Evolutionary conservation across 2,888 invertebrate genomes (phyloP).

Genomic region (Heliconius charithonia): DNA sequence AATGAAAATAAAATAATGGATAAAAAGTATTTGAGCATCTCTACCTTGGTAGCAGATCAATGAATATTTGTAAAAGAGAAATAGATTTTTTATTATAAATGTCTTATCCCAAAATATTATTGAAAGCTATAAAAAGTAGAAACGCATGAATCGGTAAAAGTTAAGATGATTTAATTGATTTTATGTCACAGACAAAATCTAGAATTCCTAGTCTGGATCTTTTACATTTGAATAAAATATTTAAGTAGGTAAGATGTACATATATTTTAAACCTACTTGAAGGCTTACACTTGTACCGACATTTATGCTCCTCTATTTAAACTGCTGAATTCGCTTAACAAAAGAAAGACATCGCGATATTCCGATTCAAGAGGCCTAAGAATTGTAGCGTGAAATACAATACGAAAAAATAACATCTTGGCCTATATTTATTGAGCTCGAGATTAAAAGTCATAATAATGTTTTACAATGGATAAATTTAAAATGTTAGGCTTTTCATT

Average conservation of each 20-base stretch:
- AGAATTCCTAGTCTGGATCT: neutral
- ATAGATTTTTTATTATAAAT: too few species aligned
- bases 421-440: slow-evolving; percentile 48
- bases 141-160: too few species aligned
- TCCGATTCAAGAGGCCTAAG: slow-evolving; percentile 44
- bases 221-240: neutral
- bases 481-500: neutral
- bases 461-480: slow-evolving; percentile 29
- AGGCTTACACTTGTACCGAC: slow-evolving; percentile 28
- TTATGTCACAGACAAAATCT: neutral
- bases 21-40: too few species aligned
- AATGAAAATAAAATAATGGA: too few species aligned
- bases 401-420: slow-evolving; percentile 47
- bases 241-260: neutral
- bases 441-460: slow-evolving; percentile 47
- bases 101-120: too few species aligned
- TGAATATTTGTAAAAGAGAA: too few species aligned
- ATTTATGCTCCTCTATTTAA: slow-evolving; percentile 40
- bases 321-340: slow-evolving; percentile 43
- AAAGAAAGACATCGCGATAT: slow-evolving; percentile 44
- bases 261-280: slow-evolving; percentile 22
- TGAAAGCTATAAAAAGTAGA: too few species aligned
- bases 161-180: too few species aligned
- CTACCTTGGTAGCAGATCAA: too few species aligned
- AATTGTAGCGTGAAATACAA: slow-evolving; percentile 46